These are phyloP conservation scores for Zaprionus africanus DNA, from an alignment of 1,140 invertebrate genomes.

Conservation along the genomic window DNA sequence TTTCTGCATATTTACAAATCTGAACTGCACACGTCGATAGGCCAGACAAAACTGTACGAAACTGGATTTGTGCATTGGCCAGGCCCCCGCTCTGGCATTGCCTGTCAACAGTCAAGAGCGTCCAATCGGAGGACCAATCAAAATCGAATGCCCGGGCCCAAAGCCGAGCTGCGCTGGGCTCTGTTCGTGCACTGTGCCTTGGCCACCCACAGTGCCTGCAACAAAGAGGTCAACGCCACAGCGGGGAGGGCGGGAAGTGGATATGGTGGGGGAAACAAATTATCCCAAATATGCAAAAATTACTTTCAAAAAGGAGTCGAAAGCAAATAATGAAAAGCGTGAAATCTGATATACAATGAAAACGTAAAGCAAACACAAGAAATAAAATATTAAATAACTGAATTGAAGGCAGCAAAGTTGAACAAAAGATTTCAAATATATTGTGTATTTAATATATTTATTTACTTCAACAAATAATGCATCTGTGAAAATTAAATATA, in stretches of 20 bases:
- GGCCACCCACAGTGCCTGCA: background rate
- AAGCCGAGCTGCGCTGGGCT: background rate
- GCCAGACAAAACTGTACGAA: background rate
- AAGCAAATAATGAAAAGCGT: too few relatives aligned
- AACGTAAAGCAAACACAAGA: background rate
- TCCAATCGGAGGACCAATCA: constrained; percentile 2
- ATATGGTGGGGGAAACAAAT: background rate
- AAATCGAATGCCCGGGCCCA: constrained; percentile 1
- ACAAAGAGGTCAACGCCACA: background rate
- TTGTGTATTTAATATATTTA: too few relatives aligned
- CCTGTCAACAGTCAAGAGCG: background rate
- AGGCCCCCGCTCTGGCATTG: background rate
- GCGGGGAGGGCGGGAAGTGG: background rate
- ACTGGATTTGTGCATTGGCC: background rate
- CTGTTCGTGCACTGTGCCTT: background rate
- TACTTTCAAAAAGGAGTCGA: background rate
- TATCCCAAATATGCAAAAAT: background rate
- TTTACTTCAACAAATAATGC: too few relatives aligned
- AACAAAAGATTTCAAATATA: too few relatives aligned
- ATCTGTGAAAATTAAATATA: too few relatives aligned
- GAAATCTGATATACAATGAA: too few relatives aligned
- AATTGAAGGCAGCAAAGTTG: too few relatives aligned
- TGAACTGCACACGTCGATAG: constrained; percentile 7
- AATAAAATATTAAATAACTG: background rate
- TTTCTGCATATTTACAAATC: constrained; percentile 6